These are phyloP conservation scores for Yponomeuta malinellus DNA, from an alignment of 2,888 invertebrate genomes.

Conservation along the genomic window DNA sequence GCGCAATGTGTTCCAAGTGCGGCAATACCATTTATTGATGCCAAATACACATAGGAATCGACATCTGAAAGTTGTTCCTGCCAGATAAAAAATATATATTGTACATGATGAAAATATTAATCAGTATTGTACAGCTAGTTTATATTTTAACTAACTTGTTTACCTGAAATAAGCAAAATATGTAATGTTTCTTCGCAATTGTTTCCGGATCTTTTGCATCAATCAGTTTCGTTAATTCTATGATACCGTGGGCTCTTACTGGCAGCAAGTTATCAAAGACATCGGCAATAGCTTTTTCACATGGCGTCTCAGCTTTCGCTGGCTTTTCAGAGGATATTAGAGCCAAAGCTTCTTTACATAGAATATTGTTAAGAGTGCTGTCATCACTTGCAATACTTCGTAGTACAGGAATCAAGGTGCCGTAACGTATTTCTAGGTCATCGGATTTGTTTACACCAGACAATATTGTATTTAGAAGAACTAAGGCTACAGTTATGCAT, in stretches of 20 bases:
- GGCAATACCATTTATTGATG: slow-evolving; percentile 85
- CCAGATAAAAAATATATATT: slow-evolving; percentile 28
- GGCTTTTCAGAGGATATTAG: slow-evolving; percentile 37
- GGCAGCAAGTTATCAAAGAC: slow-evolving; percentile 83
- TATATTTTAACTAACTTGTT: slow-evolving; percentile 17
- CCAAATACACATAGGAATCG: slow-evolving; percentile 89
- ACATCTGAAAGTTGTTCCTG: slow-evolving; percentile 84
- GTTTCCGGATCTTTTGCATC: slow-evolving; percentile 79
- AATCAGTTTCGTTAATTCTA: slow-evolving; percentile 83
- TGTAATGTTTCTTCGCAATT: slow-evolving; percentile 77
- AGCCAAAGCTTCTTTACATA: slow-evolving; percentile 53
- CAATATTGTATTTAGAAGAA: slow-evolving; percentile 58
- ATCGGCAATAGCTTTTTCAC: slow-evolving; percentile 79
- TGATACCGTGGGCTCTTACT: slow-evolving; percentile 87
- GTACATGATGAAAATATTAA: not conserved
- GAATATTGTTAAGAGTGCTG: slow-evolving; percentile 38
- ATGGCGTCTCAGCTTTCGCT: slow-evolving; percentile 47
- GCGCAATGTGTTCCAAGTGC: slow-evolving; percentile 80
- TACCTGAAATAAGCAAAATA: slow-evolving; percentile 85
- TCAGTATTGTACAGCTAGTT: not conserved
- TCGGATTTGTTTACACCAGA: slow-evolving; percentile 37
- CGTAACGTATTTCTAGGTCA: slow-evolving; percentile 35
- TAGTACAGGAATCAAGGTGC: slow-evolving; percentile 43
- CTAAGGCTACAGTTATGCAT: slow-evolving; percentile 56
- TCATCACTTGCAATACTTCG: slow-evolving; percentile 37